Conservation (phyloP, 2,888 invertebrate species). For the Camponotus fellah region DNA sequence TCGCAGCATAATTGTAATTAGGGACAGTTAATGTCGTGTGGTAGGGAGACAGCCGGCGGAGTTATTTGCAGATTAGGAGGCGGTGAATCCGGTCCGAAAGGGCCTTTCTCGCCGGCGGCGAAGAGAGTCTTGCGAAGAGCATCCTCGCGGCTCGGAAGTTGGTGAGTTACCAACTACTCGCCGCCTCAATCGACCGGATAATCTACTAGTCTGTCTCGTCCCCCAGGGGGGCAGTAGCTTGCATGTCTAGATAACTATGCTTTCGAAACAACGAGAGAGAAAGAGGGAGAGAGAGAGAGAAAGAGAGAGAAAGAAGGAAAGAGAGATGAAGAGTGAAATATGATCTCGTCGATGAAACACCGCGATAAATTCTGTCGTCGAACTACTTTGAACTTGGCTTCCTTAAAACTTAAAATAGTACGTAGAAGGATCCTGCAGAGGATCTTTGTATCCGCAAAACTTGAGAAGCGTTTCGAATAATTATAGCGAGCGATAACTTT, state of each 20-base stretch:
- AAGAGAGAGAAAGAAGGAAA: background rate
- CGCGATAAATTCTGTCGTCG: conserved; percentile 34
- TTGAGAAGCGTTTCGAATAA: background rate
- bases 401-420: conserved; percentile 8
- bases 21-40: conserved; percentile 66
- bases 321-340: conserved; percentile 15
- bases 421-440: background rate
- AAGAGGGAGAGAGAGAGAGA: background rate
- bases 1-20: conserved; percentile 70
- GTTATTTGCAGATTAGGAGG: conserved; percentile 69
- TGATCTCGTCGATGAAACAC: conserved; percentile 24
- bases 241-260: conserved; percentile 20
- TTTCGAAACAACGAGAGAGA: background rate
- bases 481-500: conserved; percentile 1
- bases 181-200: conserved; percentile 67
- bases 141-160: conserved; percentile 64
- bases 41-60: conserved; percentile 47
- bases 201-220: conserved; percentile 63
- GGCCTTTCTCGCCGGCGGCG: conserved; percentile 47
- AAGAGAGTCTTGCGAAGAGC: conserved; percentile 60
- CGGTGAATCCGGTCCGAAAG: conserved; percentile 61
- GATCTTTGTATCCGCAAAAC: background rate
- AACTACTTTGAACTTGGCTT: conserved; percentile 16
- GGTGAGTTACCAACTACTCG: conserved; percentile 71
- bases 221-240: background rate